Base-by-base conservation (phyloP, 2,113 vertebrate genomes). In the Macrotus californicus region DNA sequence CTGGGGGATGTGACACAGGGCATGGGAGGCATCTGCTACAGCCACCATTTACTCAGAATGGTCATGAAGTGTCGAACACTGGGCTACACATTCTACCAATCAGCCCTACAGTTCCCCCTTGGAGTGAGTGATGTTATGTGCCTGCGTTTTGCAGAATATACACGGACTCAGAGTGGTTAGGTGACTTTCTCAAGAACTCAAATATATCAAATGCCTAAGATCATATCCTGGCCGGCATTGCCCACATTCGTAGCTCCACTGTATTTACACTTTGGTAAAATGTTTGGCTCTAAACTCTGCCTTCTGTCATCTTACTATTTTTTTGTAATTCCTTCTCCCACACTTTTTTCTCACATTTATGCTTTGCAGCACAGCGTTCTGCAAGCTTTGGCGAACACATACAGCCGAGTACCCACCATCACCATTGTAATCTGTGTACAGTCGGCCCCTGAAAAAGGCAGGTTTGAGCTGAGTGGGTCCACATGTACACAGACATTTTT, bases 271-370 rank as follows among this genome's bases (percentile, higher is more conserved):
- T 81, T 54, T 36, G 41, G 26, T 24, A 50, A 1, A 61, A 61
- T 26, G 36, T 31, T 82, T n/a, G 54, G 16, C 52, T 82, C 29
- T 34, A 54, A 86, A 46, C 31, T 91, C 59, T 83, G 46, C 18
- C 31, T 7, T 76, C 41, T 82, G 34, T 48, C n/a, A 31, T 87
- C 66, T 66, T 79, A 36, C 36, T 18, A 2, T n/a, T 18, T 54
- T 52, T 24, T 41, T 54, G 10, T 43, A 69, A 82, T 54, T 52
- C 1, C 7, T 69, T 2, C 2, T 22, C 56, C 9, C 50, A 19
- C 22, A 59, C 5, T 12, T 46, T 52, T 15, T 0, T 1, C 18
- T 3, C 7, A 8, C 9, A 41, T 16, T 46, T 54, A n/a, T 2
- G n/a, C 15, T 59, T 46, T 18, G 52, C 2, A 79, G 14, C 21